Base-by-base conservation (phyloP, 1,140 invertebrate genomes). In the Aphelenchoides avenae region DNA sequence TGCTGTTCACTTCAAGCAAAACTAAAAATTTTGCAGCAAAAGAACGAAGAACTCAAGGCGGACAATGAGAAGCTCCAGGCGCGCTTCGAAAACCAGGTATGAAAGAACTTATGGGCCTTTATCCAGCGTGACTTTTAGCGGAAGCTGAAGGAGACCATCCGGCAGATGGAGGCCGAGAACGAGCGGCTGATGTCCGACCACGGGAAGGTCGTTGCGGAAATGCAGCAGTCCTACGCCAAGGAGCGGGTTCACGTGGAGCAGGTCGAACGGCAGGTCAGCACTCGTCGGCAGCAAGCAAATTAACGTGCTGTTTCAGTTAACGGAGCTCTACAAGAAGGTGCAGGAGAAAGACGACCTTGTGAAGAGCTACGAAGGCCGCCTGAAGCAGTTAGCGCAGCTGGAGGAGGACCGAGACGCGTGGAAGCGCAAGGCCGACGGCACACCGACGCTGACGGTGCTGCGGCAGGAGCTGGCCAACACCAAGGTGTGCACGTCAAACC, bases 301-400 rank as follows among this genome's bases (percentile, higher is more conserved):
- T n/a, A n/a, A n/a, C n/a, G n/a, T n/a, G n/a, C n/a, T 48, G 22
- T 37, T 69, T 48, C 22, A 66, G 67, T 40, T 66, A 3, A 66
- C 66, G 4, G 58, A 66, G 30, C 26, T 70, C 30, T 71, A 66
- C 30, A 64, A 50, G 18, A 36, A 56, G 22, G 31, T 65, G 13
- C 61, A 61, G n/a, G 26, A 22, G 33, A 66, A 71, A 47, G 64
- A 71, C 26, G 53, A 71, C n/a, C 20, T 61, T 42, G 18, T 66
- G 7, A 30, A 64, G 47, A 22, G 18, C 20, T 33, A 20, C 18
- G 37, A 46, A 40, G 18, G 11, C 9, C 43, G 31, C 26, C 9
- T 69, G 29, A 64, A 54, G 30, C 15, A 70, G 39, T 61, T 68
- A 18, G 43, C 18, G 9, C 48, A 63, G 30, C 9, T 64, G 66